Evolutionary conservation across 1,140 invertebrate genomes (phyloP), one percentile per base, ranked within the genome.

Genomic region (Sinella curviseta): DNA sequence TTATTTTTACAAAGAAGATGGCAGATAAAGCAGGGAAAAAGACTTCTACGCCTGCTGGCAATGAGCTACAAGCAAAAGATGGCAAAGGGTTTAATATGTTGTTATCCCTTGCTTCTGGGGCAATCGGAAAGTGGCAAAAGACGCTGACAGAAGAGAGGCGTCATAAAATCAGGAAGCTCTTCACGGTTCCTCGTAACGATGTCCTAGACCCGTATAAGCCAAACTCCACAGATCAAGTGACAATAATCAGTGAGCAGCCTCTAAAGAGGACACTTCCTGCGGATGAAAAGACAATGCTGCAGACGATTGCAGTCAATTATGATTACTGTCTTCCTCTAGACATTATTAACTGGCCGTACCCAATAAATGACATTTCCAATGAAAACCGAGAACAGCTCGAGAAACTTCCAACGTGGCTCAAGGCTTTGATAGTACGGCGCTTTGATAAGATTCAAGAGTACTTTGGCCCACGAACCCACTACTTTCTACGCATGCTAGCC

Each of bases 111-210:
- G 65, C 65, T 14, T 31, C 65, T 16, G 65, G 65, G 12, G 65
- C 65, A 30, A 31, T 70, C 12, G 65, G 65, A 70, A 75, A 75
- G 28, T 75, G 74, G 74, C 74, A 75, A 17, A 75, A 26, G 28
- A 30, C 1, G 14, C 16, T 75, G 14, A 75, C 34, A 3, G 36
- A 4, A 17, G 74, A 75, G 2, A 31, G 74, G 24, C 74, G 39
- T 4, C n/a, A n/a, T 20, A 75, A 75, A 48, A 75, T 75, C 14
- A 26, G n/a, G 3, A 28, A 36, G 1, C 8, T 75, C 33, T 77
- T 77, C 31, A 55, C 28, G 1, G 76, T 79, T 60, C 73, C 39
- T 17, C 77, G 80, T 12, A 77, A 81, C 55, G 78, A 81, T 55
- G 70, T 73, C 4, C 16, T 2, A 1, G 80, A 81, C 24, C n/a